Evolutionary conservation across 2,888 invertebrate genomes (phyloP).

Genomic region (Catocala nupta): DNA sequence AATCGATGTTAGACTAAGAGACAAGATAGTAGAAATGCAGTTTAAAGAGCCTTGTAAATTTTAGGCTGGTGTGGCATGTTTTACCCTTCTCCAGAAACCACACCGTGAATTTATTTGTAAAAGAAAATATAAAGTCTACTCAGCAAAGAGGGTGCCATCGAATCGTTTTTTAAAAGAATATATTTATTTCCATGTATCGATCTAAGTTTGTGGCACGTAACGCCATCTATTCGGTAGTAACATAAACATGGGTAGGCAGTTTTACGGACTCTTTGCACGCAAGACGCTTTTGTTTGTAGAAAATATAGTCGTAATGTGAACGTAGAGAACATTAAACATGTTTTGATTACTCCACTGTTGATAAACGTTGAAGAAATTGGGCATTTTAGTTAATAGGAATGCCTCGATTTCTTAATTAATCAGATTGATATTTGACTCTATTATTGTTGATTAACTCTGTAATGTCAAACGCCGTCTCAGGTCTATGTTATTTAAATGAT

Average conservation of each 20-base stretch:
- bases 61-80: background rate
- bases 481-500: too few relatives aligned
- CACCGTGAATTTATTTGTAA: constrained; percentile 11
- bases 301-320: constrained; percentile 14
- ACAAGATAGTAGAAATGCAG: too few relatives aligned
- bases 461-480: too few relatives aligned
- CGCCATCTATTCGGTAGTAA: constrained; percentile 59
- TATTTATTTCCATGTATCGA: constrained; percentile 42
- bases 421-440: constrained; percentile 11
- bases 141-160: constrained; percentile 12
- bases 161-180: constrained; percentile 19
- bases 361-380: constrained; percentile 18
- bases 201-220: constrained; percentile 39
- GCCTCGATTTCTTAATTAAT: constrained; percentile 18
- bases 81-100: constrained; percentile 9
- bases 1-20: too few relatives aligned
- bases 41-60: background rate
- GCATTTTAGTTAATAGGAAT: constrained; percentile 14
- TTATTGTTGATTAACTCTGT: background rate
- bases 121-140: constrained; percentile 13
- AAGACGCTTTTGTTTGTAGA: constrained; percentile 32
- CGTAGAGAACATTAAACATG: constrained; percentile 23
- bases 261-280: constrained; percentile 44
- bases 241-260: constrained; percentile 27
- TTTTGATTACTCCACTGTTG: constrained; percentile 33